A percentile compares a stretch with the other conserved stretches of the same genome.
Evolutionary conservation across 2,113 vertebrate species (phyloP).

Genomic region (Macheiramphus alcinus): DNA sequence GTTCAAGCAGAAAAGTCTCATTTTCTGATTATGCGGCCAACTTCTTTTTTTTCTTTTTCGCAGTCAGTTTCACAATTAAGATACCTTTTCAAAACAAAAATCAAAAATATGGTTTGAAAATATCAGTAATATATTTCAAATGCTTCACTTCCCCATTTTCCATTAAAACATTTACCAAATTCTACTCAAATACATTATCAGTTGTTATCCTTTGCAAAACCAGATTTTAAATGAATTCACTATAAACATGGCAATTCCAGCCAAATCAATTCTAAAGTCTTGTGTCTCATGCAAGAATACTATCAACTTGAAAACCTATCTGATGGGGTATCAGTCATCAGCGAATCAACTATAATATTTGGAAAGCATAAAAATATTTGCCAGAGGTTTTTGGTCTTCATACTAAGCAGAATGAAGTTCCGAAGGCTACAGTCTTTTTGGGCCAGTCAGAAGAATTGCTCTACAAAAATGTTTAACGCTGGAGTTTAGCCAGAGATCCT

Average conservation of each 20-base stretch:
- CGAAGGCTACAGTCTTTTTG: not conserved
- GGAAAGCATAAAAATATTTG: not conserved
- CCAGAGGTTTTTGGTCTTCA: not conserved
- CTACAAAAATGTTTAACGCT: not conserved
- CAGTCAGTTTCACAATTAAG: not conserved
- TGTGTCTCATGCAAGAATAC: not conserved
- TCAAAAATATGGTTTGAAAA: not conserved
- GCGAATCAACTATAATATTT: not conserved
- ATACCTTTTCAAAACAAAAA: not conserved
- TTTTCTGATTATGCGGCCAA: constrained; percentile 12
- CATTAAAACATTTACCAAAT: not conserved
- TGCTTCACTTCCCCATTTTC: not conserved
- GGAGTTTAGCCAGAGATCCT: not conserved
- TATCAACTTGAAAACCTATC: not conserved
- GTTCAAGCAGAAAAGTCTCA: constrained; percentile 30
- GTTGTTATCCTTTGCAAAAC: not conserved
- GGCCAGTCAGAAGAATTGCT: not conserved
- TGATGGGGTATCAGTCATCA: not conserved
- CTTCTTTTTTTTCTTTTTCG: not conserved
- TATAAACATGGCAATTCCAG: not conserved
- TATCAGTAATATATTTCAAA: not conserved
- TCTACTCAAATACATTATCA: not conserved
- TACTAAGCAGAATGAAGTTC: not conserved
- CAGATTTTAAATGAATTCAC: not conserved
- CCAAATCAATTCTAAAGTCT: not conserved